Base-by-base conservation (phyloP, 2,797 vertebrate species). In the Mastacembelus armatus region DNA sequence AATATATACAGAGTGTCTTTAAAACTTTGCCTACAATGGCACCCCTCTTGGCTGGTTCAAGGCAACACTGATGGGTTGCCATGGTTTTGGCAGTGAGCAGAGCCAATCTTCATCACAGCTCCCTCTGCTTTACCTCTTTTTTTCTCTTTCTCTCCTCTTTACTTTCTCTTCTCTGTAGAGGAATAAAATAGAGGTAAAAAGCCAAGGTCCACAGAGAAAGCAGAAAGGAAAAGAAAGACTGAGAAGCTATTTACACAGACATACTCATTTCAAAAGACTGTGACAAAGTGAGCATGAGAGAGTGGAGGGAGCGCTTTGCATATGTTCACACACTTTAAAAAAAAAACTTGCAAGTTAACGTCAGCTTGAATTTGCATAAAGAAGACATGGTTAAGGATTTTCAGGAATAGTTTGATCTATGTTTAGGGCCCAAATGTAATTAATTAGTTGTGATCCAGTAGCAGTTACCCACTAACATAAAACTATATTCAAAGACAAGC, bases 11-110 rank as follows among this genome's bases (percentile, higher is more conserved):
- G 21, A 30, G 15, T 48, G 19, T 66, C 40, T 75, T 63, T 61
- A 38, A 54, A 69, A 70, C 44, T 69, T 73, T 70, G 35, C 44
- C 43, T 76, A 74, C 57, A 66, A 63, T 73, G 67, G 47, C 54
- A 38, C 30, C 26, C 30, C 38, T 60, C 66, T 51, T 26, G 35
- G 75, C 65, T 87, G 75, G 78, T 90, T 92, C 91, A 92, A 91
- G 91, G 91, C 86, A 86, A 86, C 63, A 19, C 24, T 39, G 68
- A 74, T 56, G 42, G 38, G 91, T 93, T 93, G 89, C 90, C 88
- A 92, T 93, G 90, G 90, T 90, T 87, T 86, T 86, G 38, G 45
- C 74, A 48, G 65, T 60, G 63, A 76, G 72, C 50, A 59, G 66
- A 79, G 52, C 56, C 61, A 56, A 50, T 71, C 50, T 29, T 65